Evolutionary conservation across 2,113 vertebrate genomes (phyloP).

Genomic region (Microcebus ravelobensis): DNA sequence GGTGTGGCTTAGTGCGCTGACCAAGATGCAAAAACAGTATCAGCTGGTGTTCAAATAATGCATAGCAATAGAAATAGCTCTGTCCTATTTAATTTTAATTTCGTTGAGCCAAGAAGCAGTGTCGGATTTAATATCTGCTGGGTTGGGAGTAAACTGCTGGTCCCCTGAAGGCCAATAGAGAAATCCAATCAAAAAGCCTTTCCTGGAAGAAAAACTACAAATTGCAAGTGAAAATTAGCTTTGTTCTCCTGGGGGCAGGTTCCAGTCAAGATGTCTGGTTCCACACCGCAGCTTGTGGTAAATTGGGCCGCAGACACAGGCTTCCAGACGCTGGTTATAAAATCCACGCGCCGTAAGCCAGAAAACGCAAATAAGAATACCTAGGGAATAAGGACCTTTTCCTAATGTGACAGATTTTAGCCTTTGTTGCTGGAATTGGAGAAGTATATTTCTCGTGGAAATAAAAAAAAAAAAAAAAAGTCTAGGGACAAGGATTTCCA

Average conservation of each 20-base stretch:
- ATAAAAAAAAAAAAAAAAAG: neutral
- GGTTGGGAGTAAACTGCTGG: neutral
- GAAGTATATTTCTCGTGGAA: constrained; percentile 4
- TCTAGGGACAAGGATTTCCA: neutral
- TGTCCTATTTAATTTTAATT: constrained; percentile 32
- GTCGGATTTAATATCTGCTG: neutral
- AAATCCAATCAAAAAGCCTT: constrained; percentile 15
- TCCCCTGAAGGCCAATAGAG: neutral
- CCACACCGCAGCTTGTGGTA: neutral
- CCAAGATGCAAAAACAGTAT: constrained; percentile 18
- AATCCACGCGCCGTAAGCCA: neutral
- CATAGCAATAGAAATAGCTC: neutral
- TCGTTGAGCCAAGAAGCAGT: constrained; percentile 14
- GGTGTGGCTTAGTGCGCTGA: constrained; percentile 44
- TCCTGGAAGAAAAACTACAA: constrained; percentile 42
- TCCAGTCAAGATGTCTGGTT: neutral
- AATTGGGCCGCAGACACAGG: neutral
- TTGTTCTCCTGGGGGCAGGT: constrained; percentile 41
- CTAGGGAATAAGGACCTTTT: neutral
- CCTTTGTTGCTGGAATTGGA: neutral
- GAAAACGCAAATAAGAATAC: neutral
- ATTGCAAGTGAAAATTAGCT: constrained; percentile 36
- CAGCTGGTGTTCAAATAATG: neutral
- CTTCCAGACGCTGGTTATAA: neutral
- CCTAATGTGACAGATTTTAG: neutral